These are phyloP conservation scores for Syngnathus typhle DNA, from an alignment of 2,113 vertebrate species.

Conservation along the genomic window DNA sequence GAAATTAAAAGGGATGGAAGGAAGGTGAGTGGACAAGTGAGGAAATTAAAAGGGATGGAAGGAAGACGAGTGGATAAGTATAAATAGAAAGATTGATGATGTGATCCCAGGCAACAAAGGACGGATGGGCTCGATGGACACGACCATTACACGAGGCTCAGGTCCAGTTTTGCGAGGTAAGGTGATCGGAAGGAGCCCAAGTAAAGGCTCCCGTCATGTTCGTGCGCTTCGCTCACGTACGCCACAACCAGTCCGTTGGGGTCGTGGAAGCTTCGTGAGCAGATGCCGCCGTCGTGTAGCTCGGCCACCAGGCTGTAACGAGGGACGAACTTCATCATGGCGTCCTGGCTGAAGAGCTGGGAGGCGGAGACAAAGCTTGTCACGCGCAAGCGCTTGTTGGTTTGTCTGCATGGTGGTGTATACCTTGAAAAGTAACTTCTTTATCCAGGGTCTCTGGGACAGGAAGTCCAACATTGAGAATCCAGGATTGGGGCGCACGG, in stretches of 20 bases:
- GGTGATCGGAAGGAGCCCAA: slow-evolving; percentile 89
- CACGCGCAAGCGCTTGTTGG: not conserved
- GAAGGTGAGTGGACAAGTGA: not conserved
- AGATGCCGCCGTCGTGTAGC: slow-evolving; percentile 81
- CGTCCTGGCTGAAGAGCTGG: slow-evolving; percentile 86
- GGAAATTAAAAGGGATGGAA: not conserved
- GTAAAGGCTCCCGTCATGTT: slow-evolving; percentile 83
- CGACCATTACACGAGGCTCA: slow-evolving; percentile 42
- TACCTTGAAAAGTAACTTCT: slow-evolving; percentile 93
- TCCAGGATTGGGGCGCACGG: slow-evolving; percentile 81
- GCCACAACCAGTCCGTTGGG: slow-evolving; percentile 76
- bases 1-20: not conserved
- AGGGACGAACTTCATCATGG: slow-evolving; percentile 80
- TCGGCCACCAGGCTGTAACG: slow-evolving; percentile 88
- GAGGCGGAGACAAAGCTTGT: not conserved
- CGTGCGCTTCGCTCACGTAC: slow-evolving; percentile 84
- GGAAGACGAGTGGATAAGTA: not conserved
- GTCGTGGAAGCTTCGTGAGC: slow-evolving; percentile 88
- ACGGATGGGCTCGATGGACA: too few species aligned
- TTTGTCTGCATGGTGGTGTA: not conserved
- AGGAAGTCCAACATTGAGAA: slow-evolving; percentile 96
- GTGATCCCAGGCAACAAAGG: not conserved
- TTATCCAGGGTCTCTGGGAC: slow-evolving; percentile 88
- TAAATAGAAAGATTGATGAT: not conserved
- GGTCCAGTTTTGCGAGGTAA: slow-evolving; percentile 80